Percentiles rank a stretch among this genome's conserved stretches.
These are phyloP conservation scores for Melanerpes formicivorus DNA, from an alignment of 2,113 vertebrate species.

Conservation along the genomic window DNA sequence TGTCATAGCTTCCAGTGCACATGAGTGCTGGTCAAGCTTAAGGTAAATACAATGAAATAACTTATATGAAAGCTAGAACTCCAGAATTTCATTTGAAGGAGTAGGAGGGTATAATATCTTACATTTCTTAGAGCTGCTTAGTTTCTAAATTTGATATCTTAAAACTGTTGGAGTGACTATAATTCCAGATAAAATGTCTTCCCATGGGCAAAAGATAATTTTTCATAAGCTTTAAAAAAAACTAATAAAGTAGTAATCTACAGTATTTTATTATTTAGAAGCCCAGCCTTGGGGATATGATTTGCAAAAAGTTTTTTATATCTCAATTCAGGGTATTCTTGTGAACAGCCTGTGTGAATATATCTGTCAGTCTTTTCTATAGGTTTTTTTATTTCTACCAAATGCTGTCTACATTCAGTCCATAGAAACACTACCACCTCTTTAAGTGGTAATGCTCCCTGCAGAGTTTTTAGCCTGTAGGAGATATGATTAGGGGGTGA, in stretches of 20 bases:
- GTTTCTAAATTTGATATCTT: conserved; percentile 72
- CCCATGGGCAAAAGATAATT: conserved; percentile 79
- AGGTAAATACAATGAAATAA: conserved; percentile 56
- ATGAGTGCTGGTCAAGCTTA: conserved; percentile 48
- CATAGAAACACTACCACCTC: conserved; percentile 52
- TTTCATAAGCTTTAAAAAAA: conserved; percentile 79
- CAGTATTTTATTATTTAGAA: conserved; percentile 81
- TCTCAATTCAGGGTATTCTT: conserved; percentile 50
- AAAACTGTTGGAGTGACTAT: conserved; percentile 70
- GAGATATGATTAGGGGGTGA: conserved; percentile 84
- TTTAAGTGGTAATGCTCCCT: conserved; percentile 71
- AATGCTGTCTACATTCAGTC: conserved; percentile 47
- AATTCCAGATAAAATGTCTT: conserved; percentile 82
- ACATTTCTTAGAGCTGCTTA: conserved; percentile 52
- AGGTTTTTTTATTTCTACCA: conserved; percentile 17
- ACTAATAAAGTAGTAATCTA: conserved; percentile 80
- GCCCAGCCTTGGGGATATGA: conserved; percentile 67
- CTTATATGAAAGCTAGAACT: conserved; percentile 45
- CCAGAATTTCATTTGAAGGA: conserved; percentile 69
- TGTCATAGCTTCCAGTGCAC: not conserved
- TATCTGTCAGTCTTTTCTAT: conserved; percentile 55
- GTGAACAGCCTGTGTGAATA: conserved; percentile 10
- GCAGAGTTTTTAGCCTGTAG: conserved; percentile 79
- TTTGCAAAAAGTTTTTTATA: conserved; percentile 73
- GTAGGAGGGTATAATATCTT: conserved; percentile 4